Evolutionary conservation across 2,888 invertebrate species (phyloP).

Genomic region (Drosophila villosipedis): DNA sequence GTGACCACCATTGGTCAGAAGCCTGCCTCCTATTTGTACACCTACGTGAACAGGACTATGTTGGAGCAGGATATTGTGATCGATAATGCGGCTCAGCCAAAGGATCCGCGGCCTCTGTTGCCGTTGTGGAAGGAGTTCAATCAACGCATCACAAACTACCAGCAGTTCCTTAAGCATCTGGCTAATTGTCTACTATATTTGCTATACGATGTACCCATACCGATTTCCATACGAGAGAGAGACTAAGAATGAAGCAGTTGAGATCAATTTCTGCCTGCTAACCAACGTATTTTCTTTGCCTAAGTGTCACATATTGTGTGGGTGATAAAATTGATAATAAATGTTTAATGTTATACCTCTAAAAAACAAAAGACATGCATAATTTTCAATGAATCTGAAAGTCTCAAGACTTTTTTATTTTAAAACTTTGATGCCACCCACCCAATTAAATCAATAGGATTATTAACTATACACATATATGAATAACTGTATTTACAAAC

Average conservation of each 20-base stretch:
- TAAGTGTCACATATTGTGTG: conserved; percentile 60
- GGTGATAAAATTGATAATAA: conserved; percentile 83
- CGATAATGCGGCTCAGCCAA: conserved; percentile 28
- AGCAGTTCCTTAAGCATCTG: conserved; percentile 86
- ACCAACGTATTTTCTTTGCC: conserved; percentile 24
- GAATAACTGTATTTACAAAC: conserved; percentile 75
- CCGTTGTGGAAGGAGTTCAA: conserved; percentile 86
- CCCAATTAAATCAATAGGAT: background rate
- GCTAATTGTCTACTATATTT: conserved; percentile 87
- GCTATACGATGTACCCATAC: conserved; percentile 87
- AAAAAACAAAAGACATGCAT: background rate
- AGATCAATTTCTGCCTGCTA: conserved; percentile 37
- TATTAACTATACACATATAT: conserved; percentile 12
- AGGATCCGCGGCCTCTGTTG: conserved; percentile 60
- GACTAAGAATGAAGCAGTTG: conserved; percentile 62
- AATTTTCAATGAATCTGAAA: background rate
- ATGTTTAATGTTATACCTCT: conserved; percentile 69
- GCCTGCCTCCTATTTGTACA: conserved; percentile 92
- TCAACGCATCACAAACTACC: conserved; percentile 86
- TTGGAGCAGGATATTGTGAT: conserved; percentile 62
- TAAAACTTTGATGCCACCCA: background rate
- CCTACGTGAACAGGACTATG: conserved; percentile 88
- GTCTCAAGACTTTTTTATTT: background rate
- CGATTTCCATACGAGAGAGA: conserved; percentile 84
- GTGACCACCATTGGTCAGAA: conserved; percentile 88